These are phyloP conservation scores for Vicugna pacos DNA, from an alignment of 2,113 vertebrate genomes.

Conservation along the genomic window DNA sequence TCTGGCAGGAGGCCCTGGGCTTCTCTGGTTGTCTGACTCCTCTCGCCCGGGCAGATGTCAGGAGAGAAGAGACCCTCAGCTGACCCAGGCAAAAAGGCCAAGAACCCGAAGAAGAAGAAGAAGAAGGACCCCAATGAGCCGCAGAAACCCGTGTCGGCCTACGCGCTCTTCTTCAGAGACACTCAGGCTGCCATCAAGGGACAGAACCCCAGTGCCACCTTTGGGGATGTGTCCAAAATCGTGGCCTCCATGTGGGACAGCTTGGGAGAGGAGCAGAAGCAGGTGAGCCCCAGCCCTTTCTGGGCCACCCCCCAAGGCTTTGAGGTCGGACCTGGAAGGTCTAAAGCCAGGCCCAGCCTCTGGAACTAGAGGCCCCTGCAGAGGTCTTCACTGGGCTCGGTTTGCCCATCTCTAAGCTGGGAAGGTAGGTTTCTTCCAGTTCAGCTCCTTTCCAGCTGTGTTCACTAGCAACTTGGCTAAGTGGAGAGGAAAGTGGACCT, in stretches of 20 bases:
- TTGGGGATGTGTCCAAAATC: constrained; percentile 98
- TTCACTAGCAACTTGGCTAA: not conserved
- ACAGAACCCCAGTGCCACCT: constrained; percentile 98
- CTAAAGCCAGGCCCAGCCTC: not conserved
- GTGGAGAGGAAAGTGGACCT: not conserved
- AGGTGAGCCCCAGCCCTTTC: constrained; percentile 86
- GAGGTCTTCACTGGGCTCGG: not conserved
- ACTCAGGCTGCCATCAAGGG: constrained; percentile 99
- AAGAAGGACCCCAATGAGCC: constrained; percentile 99
- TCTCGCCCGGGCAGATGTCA: constrained; percentile 45
- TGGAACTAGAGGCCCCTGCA: not conserved
- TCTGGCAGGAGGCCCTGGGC: no score
- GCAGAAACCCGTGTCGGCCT: constrained; percentile 97
- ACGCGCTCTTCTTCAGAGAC: constrained; percentile 98
- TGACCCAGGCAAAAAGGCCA: constrained; percentile 97
- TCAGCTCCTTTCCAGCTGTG: not conserved
- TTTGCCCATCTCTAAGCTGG: not conserved
- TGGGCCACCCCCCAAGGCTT: not conserved
- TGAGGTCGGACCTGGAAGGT: not conserved
- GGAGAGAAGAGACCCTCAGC: constrained; percentile 97
- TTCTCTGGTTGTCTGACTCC: not conserved
- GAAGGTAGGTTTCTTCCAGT: not conserved
- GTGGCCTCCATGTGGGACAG: constrained; percentile 99
- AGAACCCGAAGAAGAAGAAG: constrained; percentile 99
- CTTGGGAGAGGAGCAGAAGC: constrained; percentile 98